A percentile compares a stretch with the other conserved stretches of the same genome.
Evolutionary conservation across 2,113 vertebrate genomes (phyloP).

Genomic region (Galemys pyrenaicus): DNA sequence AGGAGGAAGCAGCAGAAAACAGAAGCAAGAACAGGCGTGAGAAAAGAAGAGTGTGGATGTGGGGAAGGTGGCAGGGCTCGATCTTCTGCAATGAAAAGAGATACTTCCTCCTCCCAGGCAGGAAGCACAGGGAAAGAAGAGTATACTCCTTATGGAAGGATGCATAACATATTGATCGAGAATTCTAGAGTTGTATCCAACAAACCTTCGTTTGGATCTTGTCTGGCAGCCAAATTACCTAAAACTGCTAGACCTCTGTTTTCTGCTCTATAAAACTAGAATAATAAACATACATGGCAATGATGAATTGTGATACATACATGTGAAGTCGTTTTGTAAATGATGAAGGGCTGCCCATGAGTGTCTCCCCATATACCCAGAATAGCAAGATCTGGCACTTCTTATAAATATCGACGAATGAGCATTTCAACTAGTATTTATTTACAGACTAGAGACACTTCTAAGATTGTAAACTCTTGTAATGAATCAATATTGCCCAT

Average conservation of each 20-base stretch:
- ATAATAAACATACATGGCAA: neutral
- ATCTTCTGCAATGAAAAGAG: neutral
- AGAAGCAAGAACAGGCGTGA: neutral
- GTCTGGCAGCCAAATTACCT: too few relatives aligned
- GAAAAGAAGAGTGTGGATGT: too few relatives aligned
- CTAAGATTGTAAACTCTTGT: neutral
- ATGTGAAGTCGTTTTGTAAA: neutral
- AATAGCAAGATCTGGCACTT: neutral
- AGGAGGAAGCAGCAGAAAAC: neutral
- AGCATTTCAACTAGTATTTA: neutral
- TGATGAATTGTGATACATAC: fast-evolving
- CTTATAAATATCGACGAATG: neutral
- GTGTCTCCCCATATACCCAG: neutral
- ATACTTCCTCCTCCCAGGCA: neutral
- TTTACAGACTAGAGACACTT: neutral
- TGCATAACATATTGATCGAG: neutral
- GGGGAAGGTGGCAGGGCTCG: neutral
- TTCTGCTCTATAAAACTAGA: neutral
- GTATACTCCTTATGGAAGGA: neutral
- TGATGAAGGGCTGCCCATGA: neutral
- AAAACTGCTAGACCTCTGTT: neutral
- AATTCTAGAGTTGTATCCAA: neutral
- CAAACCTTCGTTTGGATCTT: neutral
- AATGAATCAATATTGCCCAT: neutral
- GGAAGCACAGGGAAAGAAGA: fast-evolving